Percentiles rank a stretch among this genome's conserved stretches.
Evolutionary conservation across 2,888 invertebrate species (phyloP).

Genomic region (Ectemnius continuus): DNA sequence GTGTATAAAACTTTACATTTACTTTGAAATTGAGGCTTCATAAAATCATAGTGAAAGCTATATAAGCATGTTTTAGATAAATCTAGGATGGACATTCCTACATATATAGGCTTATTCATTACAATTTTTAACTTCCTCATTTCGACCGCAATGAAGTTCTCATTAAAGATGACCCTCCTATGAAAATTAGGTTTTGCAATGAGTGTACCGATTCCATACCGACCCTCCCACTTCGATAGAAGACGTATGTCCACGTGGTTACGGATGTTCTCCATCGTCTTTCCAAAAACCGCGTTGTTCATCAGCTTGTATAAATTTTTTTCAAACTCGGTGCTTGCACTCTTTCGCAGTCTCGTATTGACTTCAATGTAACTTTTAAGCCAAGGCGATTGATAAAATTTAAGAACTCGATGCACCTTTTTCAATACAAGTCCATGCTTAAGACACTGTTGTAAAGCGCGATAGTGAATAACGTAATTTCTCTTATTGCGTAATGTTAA

Average conservation of each 20-base stretch:
- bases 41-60: slow-evolving; percentile 61
- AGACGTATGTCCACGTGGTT: slow-evolving; percentile 71
- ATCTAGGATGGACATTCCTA: slow-evolving; percentile 64
- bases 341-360: slow-evolving; percentile 66
- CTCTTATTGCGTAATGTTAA: slow-evolving; percentile 57
- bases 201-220: slow-evolving; percentile 57
- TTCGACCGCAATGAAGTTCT: slow-evolving; percentile 16
- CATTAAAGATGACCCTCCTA: slow-evolving; percentile 36
- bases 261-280: slow-evolving; percentile 32
- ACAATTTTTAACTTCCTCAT: slow-evolving; percentile 32
- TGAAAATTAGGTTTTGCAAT: slow-evolving; percentile 68
- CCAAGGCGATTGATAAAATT: slow-evolving; percentile 54
- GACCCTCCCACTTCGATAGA: slow-evolving; percentile 55
- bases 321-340: slow-evolving; percentile 67
- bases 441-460: slow-evolving; percentile 65
- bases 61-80: slow-evolving; percentile 68
- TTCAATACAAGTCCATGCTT: slow-evolving; percentile 50
- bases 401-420: slow-evolving; percentile 63
- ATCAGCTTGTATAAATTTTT: slow-evolving; percentile 70
- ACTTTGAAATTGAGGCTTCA: slow-evolving; percentile 58
- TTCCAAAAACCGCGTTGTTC: slow-evolving; percentile 19
- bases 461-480: slow-evolving; percentile 67
- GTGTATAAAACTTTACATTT: slow-evolving; percentile 62
- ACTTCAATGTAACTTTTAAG: slow-evolving; percentile 42
- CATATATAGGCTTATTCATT: slow-evolving; percentile 66